A percentile compares a stretch with the other conserved stretches of the same genome.
phyloP scores from a whole-genome alignment of 2,888 invertebrate species.

The Protodeltote pygarga region DNA sequence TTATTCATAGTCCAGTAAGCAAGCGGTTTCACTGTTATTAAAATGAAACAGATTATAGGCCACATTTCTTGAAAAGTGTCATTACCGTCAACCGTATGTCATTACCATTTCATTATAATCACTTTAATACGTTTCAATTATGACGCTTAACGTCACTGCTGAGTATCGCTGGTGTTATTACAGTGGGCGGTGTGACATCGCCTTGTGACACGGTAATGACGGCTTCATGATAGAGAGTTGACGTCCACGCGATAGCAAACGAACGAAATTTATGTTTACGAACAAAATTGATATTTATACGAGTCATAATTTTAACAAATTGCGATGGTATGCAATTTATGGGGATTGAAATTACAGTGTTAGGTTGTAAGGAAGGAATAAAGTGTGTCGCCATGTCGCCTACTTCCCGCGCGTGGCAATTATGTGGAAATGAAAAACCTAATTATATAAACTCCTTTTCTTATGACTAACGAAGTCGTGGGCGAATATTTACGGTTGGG shows the following conservation, averaged over 20 bases:
- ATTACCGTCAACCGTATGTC: slow-evolving; percentile 39
- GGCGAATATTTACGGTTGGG: no score
- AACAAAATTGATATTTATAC: slow-evolving; percentile 47
- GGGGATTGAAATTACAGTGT: slow-evolving; percentile 24
- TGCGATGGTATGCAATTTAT: slow-evolving; percentile 27
- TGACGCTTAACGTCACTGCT: slow-evolving; percentile 46
- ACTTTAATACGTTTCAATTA: slow-evolving; percentile 46
- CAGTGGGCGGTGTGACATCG: slow-evolving; percentile 45
- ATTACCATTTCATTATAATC: slow-evolving; percentile 37
- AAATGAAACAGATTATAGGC: slow-evolving; percentile 14
- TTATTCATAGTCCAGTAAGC: slow-evolving; percentile 32
- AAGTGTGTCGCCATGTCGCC: slow-evolving; percentile 28
- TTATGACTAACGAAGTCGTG: no score
- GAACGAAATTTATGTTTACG: slow-evolving; percentile 42
- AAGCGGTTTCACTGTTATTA: slow-evolving; percentile 21
- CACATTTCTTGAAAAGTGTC: slow-evolving; percentile 21
- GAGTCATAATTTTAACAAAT: slow-evolving; percentile 41
- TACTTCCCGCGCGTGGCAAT: slow-evolving; percentile 23
- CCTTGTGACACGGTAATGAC: slow-evolving; percentile 52
- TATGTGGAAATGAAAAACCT: slow-evolving; percentile 20
- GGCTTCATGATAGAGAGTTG: slow-evolving; percentile 36
- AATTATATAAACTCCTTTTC: no score
- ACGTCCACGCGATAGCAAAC: slow-evolving; percentile 51
- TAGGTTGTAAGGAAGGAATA: slow-evolving; percentile 40
- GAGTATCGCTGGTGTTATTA: slow-evolving; percentile 46